Percentiles rank a stretch among this genome's conserved stretches.
Evolutionary conservation across 2,113 vertebrate species (phyloP).

Genomic region (Progne subis): DNA sequence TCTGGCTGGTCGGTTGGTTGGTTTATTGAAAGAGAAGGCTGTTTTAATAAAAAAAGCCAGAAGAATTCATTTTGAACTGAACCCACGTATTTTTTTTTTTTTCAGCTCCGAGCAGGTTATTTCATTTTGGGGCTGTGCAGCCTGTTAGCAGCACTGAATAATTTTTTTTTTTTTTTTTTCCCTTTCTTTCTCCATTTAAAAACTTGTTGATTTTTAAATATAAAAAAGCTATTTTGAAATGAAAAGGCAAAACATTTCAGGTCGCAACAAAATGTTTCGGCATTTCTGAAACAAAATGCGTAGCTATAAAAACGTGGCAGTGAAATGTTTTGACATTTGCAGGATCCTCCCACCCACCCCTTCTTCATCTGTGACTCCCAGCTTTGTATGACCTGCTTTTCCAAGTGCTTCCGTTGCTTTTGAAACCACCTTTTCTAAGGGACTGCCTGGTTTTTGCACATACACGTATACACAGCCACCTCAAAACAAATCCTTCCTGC

Average conservation of each 20-base stretch:
- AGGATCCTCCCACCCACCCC: slow-evolving; percentile 37
- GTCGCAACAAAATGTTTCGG: slow-evolving; percentile 43
- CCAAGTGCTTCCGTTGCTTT: not conserved
- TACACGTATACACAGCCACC: fast-evolving
- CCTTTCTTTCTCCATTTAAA: not conserved
- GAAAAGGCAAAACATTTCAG: slow-evolving; percentile 58
- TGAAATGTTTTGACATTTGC: slow-evolving; percentile 56
- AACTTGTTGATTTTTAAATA: slow-evolving; percentile 36
- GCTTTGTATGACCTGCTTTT: not conserved
- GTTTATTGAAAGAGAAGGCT: slow-evolving; percentile 25
- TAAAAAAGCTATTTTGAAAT: slow-evolving; percentile 39
- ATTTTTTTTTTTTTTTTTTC: not conserved
- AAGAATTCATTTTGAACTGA: slow-evolving; percentile 20
- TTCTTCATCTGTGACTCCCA: slow-evolving; percentile 24
- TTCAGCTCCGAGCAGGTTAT: not conserved
- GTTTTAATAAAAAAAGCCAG: slow-evolving; percentile 19
- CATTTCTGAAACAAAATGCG: slow-evolving; percentile 31
- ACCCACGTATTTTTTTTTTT: not conserved
- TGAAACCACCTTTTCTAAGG: not conserved
- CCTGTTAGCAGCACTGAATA: not conserved
- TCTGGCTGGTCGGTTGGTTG: not conserved
- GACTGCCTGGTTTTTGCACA: not conserved
- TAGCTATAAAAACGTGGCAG: slow-evolving; percentile 2
- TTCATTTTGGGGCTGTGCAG: not conserved
- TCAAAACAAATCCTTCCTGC: fast-evolving